Conservation (phyloP, 2,888 invertebrate species). For the Vesta saturnalis region DNA sequence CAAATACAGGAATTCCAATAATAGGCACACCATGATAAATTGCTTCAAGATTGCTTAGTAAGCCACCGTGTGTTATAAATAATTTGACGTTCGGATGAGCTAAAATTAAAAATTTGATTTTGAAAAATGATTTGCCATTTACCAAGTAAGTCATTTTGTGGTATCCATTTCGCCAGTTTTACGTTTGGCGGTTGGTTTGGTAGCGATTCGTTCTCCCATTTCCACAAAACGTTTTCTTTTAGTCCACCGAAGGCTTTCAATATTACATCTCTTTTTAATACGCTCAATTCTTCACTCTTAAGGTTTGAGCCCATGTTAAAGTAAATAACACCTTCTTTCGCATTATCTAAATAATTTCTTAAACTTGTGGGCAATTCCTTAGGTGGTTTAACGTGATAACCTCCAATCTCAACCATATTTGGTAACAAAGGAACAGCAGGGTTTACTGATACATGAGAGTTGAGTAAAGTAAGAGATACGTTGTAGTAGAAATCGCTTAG, state of each 20-base stretch:
- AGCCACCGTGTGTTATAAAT: conserved; percentile 29
- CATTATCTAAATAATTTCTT: conserved; percentile 63
- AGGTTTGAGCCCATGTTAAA: conserved; percentile 70
- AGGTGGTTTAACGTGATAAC: conserved; percentile 59
- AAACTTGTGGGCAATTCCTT: conserved; percentile 51
- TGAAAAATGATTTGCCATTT: conserved; percentile 3
- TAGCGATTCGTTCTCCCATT: conserved; percentile 49
- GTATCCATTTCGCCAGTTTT: conserved; percentile 26
- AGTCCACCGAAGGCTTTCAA: conserved; percentile 52
- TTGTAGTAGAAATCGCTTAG: conserved; percentile 49
- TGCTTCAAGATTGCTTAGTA: conserved; percentile 26
- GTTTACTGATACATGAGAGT: conserved; percentile 64
- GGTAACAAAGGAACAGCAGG: conserved; percentile 58
- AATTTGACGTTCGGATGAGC: conserved; percentile 32
- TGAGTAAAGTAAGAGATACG: conserved; percentile 50
- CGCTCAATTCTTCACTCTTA: conserved; percentile 56
- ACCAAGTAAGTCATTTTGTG: conserved; percentile 30
- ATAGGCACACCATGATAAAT: conserved; percentile 52
- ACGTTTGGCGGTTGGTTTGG: conserved; percentile 19
- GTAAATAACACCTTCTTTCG: conserved; percentile 65
- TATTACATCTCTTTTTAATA: conserved; percentile 46
- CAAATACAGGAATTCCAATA: conserved; percentile 64
- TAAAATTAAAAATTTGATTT: conserved; percentile 35
- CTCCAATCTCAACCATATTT: conserved; percentile 65
- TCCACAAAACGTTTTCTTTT: conserved; percentile 57